These are phyloP conservation scores for Tiliacea aurago DNA, from an alignment of 2,888 invertebrate species.

Conservation along the genomic window DNA sequence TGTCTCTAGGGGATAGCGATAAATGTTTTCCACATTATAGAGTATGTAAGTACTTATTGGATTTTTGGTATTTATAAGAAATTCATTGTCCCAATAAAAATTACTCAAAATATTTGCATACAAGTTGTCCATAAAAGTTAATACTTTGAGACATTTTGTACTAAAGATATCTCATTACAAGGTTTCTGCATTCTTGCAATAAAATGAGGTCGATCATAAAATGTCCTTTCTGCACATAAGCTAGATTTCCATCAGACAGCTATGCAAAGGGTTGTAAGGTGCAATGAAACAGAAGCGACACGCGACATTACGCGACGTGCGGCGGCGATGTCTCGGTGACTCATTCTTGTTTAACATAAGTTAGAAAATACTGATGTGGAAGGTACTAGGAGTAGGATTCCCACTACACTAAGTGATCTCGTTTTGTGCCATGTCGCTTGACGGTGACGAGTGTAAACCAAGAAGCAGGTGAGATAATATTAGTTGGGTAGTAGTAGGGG, in stretches of 20 bases:
- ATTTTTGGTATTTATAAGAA: constrained; percentile 17
- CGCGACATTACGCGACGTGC: constrained; percentile 22
- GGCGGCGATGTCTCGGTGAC: constrained; percentile 11
- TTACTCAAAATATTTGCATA: not conserved
- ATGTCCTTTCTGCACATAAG: constrained; percentile 27
- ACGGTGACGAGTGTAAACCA: not conserved
- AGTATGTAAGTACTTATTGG: not conserved
- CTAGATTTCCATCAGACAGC: constrained; percentile 49
- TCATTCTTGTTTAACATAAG: constrained; percentile 39
- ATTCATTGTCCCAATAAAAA: constrained; percentile 4
- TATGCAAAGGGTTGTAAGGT: constrained; percentile 25
- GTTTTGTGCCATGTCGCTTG: constrained; percentile 26
- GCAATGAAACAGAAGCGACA: constrained; percentile 27
- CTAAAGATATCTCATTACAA: constrained; percentile 29
- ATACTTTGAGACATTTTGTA: not conserved
- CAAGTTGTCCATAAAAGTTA: not conserved
- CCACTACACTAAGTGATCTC: constrained; percentile 14
- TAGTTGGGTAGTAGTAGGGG: too few relatives aligned
- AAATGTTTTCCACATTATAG: not conserved
- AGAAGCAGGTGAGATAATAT: not conserved
- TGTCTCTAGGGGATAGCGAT: not conserved
- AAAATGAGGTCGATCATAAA: constrained; percentile 31
- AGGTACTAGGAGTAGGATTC: too few relatives aligned
- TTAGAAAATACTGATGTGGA: constrained; percentile 25
- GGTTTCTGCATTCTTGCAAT: constrained; percentile 22